Base-by-base conservation (phyloP, 2,888 invertebrate species). In the Andrena praecox region DNA sequence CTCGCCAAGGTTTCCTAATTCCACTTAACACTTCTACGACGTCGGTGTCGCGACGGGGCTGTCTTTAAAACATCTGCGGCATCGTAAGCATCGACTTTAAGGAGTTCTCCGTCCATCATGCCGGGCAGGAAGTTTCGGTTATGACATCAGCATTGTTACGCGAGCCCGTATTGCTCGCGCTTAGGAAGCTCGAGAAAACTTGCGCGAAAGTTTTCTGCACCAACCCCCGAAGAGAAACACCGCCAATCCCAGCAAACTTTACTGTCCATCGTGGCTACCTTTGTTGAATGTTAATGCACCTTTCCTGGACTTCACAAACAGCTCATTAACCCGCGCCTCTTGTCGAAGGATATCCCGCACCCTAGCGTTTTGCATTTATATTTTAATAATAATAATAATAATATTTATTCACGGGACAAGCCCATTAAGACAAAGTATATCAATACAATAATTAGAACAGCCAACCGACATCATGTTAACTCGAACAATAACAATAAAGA, bases 61-160 rank as follows among this genome's bases (percentile, higher is more conserved):
- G 31, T 8, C 50, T 56, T 56, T 29, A 52, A 62, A 85, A 80
- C 27, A 73, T 76, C 75, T 72, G 77, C 70, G 52, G 56, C 64
- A 50, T 76, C 35, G 59, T 50, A 50, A 68, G 35, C 42, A 42
- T 77, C 67, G 35, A 64, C 68, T 81, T 86, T 73, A 80, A 81
- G 63, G 42, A 69, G 52, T 71, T 63, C 70, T 29, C 52, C 27
- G 72, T 85, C 73, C 68, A 31, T 69, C 71, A 62, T 20, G 35
- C 50, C 31, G 33, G 29, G 16, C 42, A 48, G 24, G 4, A 83
- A 79, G 70, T 87, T 80, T 78, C 54, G 56, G 78, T 85, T 83
- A 80, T 74, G 70, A 63, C 81, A 64, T 78, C 73, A 59, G 67
- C 79, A 72, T 83, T 85, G 83, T 85, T 87, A 70, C 64, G 29